Percentiles rank a stretch among this genome's conserved stretches.
Conservation (phyloP, 2,797 vertebrate species). For the Gorsachius magnificus region DNA sequence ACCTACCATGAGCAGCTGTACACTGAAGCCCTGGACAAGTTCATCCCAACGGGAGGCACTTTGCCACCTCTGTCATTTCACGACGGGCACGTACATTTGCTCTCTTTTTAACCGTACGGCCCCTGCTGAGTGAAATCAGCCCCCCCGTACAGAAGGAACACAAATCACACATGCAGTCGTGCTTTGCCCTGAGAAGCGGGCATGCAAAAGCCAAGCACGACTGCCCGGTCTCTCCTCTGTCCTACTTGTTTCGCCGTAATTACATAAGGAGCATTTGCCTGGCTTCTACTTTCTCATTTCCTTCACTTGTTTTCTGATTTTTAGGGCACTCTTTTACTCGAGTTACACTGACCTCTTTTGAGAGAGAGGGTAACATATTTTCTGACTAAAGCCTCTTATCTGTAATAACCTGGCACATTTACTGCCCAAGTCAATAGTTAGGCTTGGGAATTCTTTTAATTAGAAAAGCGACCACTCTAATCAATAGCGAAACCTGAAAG, state of each 20-base stretch:
- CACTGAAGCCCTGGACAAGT: not conserved
- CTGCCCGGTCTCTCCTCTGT: not conserved
- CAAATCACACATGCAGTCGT: fast-evolving
- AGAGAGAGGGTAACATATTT: not conserved
- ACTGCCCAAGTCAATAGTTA: not conserved
- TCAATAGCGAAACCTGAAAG: slow-evolving; percentile 24
- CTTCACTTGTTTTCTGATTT: slow-evolving; percentile 31
- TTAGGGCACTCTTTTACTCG: slow-evolving; percentile 45
- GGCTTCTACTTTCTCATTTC: not conserved
- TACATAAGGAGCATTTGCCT: slow-evolving; percentile 50
- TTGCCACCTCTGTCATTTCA: not conserved
- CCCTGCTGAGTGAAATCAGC: not conserved
- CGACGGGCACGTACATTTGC: fast-evolving
- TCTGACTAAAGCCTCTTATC: slow-evolving; percentile 48
- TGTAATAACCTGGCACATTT: not conserved
- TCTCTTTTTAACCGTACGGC: not conserved
- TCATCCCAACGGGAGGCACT: not conserved
- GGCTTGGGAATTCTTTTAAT: slow-evolving; percentile 42
- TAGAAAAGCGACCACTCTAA: not conserved
- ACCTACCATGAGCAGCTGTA: not conserved
- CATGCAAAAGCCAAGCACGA: fast-evolving
- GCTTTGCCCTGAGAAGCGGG: not conserved
- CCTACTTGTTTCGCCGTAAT: slow-evolving; percentile 35
- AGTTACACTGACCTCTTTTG: slow-evolving; percentile 65
- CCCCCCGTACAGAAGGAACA: fast-evolving